These are phyloP conservation scores for Acanthurus leucopareius DNA, from an alignment of 2,797 vertebrate genomes.

Conservation along the genomic window DNA sequence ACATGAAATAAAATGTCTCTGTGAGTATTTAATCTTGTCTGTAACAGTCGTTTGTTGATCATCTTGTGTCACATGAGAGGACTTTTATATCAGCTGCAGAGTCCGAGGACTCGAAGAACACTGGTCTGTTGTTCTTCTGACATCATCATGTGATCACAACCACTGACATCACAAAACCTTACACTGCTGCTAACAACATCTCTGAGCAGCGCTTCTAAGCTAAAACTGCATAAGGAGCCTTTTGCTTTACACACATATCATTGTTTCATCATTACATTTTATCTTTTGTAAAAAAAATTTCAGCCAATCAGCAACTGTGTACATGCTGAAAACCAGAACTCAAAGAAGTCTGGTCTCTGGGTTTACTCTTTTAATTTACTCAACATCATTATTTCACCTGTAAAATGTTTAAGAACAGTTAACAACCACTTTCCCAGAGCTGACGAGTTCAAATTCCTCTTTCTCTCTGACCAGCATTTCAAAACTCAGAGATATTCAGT, in stretches of 20 bases:
- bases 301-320: background rate
- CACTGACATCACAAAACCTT: constrained; percentile 21
- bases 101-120: constrained; percentile 29
- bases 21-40: background rate
- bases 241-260: background rate
- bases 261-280: background rate
- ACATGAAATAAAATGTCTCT: background rate
- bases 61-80: constrained; percentile 35
- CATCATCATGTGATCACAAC: constrained; percentile 41
- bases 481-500: background rate
- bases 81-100: background rate
- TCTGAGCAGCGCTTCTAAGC: background rate
- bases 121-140: constrained; percentile 33
- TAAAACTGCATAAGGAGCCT: background rate
- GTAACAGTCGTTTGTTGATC: constrained; percentile 27
- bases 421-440: too few species aligned
- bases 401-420: background rate
- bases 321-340: background rate
- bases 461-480: background rate
- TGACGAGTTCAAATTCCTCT: too few species aligned
- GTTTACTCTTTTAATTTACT: background rate
- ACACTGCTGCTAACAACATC: background rate
- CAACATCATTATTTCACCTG: background rate
- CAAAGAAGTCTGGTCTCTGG: background rate
- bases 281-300: background rate